Base-by-base conservation (phyloP, 2,888 invertebrate genomes). In the Thalpophila matura region DNA sequence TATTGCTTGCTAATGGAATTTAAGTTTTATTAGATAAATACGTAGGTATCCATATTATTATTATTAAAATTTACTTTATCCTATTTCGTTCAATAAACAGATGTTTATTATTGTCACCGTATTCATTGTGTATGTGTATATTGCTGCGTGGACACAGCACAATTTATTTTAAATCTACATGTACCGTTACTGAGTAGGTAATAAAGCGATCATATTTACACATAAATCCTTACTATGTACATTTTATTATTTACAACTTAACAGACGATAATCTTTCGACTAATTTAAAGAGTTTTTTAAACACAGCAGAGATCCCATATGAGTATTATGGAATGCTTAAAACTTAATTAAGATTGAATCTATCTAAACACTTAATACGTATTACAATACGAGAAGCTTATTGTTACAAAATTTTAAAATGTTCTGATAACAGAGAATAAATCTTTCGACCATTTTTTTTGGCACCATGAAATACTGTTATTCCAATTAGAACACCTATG, bases 241-340 rank as follows among this genome's bases (percentile, higher is more conserved):
- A 86, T 83, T 84, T 71, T 80, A 79, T 76, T 87, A 88, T 87
- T 86, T 92, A 91, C 92, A 93, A 73, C 83, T 84, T 86, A 88
- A 64, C 69, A 84, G 65, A 82, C 51, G 72, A 86, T 88, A 89
- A 86, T 86, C 85, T 91, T 91, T 90, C 86, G 89, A 92, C 91
- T 92, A 90, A 86, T 89, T 86, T 83, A 91, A 88, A 90, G 82
- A 91, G 92, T 90, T 93, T 89, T 89, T 87, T 89, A 92, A 93
- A 94, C 92, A 93, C 91, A 91, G 92, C 89, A 91, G 94, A 93
- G 94, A 94, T 94, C 94, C 94, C 94, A 93, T 88, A 91, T 78
- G 86, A 93, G 90, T 92, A 89, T 85, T 90, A 93, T 90, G 94
- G 94, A 94, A 94, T 94, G 94, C 89, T 92, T 94, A 84, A 80